phyloP scores from a whole-genome alignment of 1,140 invertebrate species.

The Pachyrhynchus sulphureomaculatus region DNA sequence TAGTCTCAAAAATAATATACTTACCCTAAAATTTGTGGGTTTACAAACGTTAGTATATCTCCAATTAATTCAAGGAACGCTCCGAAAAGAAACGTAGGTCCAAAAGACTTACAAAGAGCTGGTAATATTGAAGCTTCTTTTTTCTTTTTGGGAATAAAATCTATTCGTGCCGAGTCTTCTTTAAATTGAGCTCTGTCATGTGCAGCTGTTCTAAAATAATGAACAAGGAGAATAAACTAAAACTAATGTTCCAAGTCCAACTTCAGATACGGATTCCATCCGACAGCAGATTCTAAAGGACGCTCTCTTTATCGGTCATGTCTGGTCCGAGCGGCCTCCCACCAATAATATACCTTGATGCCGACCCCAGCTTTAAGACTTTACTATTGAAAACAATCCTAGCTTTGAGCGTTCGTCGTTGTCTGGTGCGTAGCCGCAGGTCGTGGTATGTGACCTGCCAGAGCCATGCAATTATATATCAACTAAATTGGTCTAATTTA shows the following conservation, averaged over 20 bases:
- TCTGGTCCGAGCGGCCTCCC: no score
- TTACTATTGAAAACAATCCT: no score
- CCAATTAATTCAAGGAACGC: slow-evolving; percentile 77
- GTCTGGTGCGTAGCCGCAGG: no score
- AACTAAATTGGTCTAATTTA: no score
- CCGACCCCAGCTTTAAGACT: no score
- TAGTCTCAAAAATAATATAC: not conserved
- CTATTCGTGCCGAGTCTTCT: slow-evolving; percentile 68
- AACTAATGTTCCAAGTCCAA: not conserved
- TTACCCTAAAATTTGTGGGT: slow-evolving; percentile 74
- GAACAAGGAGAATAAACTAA: not conserved
- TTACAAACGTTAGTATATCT: slow-evolving; percentile 85
- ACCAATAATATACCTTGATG: no score
- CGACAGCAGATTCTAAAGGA: no score
- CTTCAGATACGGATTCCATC: not conserved
- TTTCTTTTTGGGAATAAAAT: slow-evolving; percentile 65
- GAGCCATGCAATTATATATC: no score
- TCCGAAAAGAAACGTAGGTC: slow-evolving; percentile 81
- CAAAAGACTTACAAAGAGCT: slow-evolving; percentile 77
- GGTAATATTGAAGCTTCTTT: slow-evolving; percentile 73
- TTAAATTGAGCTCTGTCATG: slow-evolving; percentile 65
- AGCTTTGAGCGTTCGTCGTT: no score
- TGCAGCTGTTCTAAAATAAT: slow-evolving; percentile 37
- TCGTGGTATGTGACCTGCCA: no score
- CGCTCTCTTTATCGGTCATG: no score